Evolutionary conservation across 2,888 invertebrate genomes (phyloP).

Genomic region (Cybosia mesomella): DNA sequence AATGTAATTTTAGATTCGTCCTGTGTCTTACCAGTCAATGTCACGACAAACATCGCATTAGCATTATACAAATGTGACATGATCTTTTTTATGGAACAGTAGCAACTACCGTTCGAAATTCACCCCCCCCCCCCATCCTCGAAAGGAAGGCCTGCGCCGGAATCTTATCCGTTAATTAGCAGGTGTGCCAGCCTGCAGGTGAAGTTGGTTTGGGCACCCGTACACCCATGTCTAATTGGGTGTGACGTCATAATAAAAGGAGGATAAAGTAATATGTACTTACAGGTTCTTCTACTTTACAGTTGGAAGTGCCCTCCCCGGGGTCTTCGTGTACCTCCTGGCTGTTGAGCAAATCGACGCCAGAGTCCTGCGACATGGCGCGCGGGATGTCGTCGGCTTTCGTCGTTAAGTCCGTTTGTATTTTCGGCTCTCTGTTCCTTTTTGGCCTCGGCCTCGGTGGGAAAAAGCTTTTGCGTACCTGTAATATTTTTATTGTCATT

Average conservation of each 20-base stretch:
- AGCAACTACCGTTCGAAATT: too few relatives aligned
- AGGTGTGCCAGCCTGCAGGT: too few relatives aligned
- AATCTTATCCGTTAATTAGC: too few relatives aligned
- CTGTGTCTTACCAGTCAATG: too few relatives aligned
- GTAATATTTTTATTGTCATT: constrained; percentile 37
- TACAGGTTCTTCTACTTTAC: constrained; percentile 5
- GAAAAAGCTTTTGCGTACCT: constrained; percentile 90
- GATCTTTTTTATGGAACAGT: too few relatives aligned
- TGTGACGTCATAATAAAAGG: neutral
- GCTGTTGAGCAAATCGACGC: constrained; percentile 67
- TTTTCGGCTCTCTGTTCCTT: constrained; percentile 53
- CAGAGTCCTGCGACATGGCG: constrained; percentile 71
- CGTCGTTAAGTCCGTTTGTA: constrained; percentile 58
- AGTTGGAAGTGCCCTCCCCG: constrained; percentile 34
- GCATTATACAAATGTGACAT: too few relatives aligned
- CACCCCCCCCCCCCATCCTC: too few relatives aligned
- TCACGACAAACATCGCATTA: too few relatives aligned
- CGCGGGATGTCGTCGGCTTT: constrained; percentile 49
- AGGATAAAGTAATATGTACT: neutral
- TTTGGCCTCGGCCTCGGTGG: constrained; percentile 88
- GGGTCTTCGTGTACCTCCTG: constrained; percentile 55
- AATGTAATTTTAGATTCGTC: too few relatives aligned
- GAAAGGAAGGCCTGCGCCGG: too few relatives aligned
- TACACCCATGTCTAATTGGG: too few relatives aligned
- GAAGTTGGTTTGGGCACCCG: too few relatives aligned